These are phyloP conservation scores for Trachymyrmex septentrionalis DNA, from an alignment of 1,140 invertebrate genomes.

Conservation along the genomic window DNA sequence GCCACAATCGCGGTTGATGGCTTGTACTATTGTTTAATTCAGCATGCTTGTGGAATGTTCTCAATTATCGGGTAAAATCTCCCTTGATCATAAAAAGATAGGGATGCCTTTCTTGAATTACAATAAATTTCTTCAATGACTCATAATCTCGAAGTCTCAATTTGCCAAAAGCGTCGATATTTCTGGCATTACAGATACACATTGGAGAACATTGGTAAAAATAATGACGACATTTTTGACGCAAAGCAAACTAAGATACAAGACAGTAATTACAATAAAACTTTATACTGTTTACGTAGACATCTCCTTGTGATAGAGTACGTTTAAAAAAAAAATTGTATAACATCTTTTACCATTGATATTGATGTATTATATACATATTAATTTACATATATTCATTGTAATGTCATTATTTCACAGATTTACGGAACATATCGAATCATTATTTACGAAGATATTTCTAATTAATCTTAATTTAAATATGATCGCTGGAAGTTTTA, in stretches of 20 bases:
- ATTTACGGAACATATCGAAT: conserved; percentile 20
- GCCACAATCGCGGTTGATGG: not conserved
- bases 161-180: not conserved
- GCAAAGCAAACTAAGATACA: not conserved
- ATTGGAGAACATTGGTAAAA: conserved; percentile 23
- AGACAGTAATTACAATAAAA: not conserved
- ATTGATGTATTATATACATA: not conserved
- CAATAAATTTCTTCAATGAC: not conserved
- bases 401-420: conserved; percentile 4
- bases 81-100: not conserved
- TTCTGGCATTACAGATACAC: conserved; percentile 7
- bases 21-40: conserved; percentile 20
- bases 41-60: conserved; percentile 39
- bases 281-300: conserved; percentile 21
- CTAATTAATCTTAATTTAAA: not conserved
- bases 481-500: conserved; percentile 15
- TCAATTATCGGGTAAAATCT: conserved; percentile 33
- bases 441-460: conserved; percentile 13
- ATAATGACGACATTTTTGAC: not conserved
- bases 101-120: not conserved
- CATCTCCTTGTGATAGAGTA: conserved; percentile 17
- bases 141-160: not conserved
- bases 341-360: not conserved
- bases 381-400: not conserved
- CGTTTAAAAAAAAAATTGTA: not conserved